phyloP scores from a whole-genome alignment of 2,113 vertebrate species.

The Hippocampus abdominalis region DNA sequence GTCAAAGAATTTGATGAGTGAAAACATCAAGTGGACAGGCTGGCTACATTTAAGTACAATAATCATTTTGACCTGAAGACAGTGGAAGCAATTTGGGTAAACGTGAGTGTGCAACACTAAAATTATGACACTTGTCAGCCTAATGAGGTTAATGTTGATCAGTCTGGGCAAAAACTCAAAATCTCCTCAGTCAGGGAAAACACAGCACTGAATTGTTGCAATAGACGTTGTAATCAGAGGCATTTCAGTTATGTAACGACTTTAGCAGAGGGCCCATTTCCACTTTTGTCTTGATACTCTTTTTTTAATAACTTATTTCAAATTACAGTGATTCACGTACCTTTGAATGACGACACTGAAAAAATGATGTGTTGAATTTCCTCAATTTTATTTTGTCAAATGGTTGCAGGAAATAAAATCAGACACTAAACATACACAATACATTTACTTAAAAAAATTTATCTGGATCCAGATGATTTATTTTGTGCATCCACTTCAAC shows the following conservation, averaged over 20 bases:
- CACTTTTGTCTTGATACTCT: not conserved
- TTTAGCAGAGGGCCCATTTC: not conserved
- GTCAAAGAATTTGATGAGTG: slow-evolving; percentile 50
- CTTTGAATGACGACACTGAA: too few relatives aligned
- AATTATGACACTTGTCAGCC: slow-evolving; percentile 26
- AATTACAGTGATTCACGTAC: too few relatives aligned
- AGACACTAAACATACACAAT: too few relatives aligned
- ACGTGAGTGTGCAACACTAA: slow-evolving; percentile 32
- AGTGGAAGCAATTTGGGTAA: slow-evolving; percentile 41
- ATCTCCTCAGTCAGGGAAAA: slow-evolving; percentile 19
- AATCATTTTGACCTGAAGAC: slow-evolving; percentile 46
- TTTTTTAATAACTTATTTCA: not conserved
- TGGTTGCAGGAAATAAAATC: too few relatives aligned
- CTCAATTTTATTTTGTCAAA: too few relatives aligned
- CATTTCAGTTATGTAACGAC: not conserved
- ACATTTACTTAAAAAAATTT: too few relatives aligned
- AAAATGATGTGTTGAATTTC: too few relatives aligned
- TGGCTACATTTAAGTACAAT: slow-evolving; percentile 45
- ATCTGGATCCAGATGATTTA: too few relatives aligned
- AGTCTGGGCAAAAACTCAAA: not conserved
- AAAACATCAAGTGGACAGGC: slow-evolving; percentile 48
- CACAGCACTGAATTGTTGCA: not conserved
- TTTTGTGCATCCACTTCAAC: too few relatives aligned
- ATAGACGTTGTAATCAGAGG: not conserved
- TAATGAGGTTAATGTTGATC: slow-evolving; percentile 27